Percentiles rank a stretch among this genome's conserved stretches.
These are phyloP conservation scores for Drosophila neoperkinsi DNA, from an alignment of 2,888 invertebrate species.

Conservation along the genomic window DNA sequence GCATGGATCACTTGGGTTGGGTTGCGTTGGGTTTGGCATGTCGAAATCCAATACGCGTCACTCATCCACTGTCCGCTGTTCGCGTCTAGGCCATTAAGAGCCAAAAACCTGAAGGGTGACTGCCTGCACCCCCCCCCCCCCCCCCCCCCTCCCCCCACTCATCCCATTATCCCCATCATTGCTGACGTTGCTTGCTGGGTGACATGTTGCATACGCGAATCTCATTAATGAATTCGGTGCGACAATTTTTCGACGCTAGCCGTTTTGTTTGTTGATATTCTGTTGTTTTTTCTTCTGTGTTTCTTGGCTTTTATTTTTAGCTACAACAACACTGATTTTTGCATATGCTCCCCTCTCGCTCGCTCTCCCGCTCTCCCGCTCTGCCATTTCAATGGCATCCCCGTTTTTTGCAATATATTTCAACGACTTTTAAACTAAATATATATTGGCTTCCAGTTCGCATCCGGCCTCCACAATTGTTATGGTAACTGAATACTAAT, in stretches of 20 bases:
- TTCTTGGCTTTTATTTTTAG: slow-evolving; percentile 53
- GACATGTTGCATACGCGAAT: slow-evolving; percentile 75
- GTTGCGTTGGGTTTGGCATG: slow-evolving; percentile 48
- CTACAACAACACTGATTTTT: slow-evolving; percentile 17
- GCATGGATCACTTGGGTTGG: slow-evolving; percentile 35
- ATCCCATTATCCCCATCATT: background rate
- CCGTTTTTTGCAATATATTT: slow-evolving; percentile 7
- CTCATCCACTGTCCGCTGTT: slow-evolving; percentile 47
- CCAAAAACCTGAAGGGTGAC: slow-evolving; percentile 56
- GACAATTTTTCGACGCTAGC: slow-evolving; percentile 58
- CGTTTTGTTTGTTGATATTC: slow-evolving; percentile 28
- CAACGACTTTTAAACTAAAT: slow-evolving; percentile 34
- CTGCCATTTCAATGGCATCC: slow-evolving; percentile 45
- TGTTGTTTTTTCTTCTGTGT: background rate
- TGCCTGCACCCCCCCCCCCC: background rate
- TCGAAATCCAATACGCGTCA: slow-evolving; percentile 77
- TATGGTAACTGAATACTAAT: slow-evolving; percentile 78
- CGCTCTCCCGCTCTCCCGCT: background rate
- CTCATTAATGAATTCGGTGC: slow-evolving; percentile 78
- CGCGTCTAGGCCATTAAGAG: slow-evolving; percentile 74
- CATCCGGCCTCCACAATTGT: slow-evolving; percentile 64
- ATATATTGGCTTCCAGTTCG: slow-evolving; percentile 46
- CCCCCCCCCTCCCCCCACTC: background rate
- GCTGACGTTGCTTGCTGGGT: slow-evolving; percentile 32
- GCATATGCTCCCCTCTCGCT: slow-evolving; percentile 15